Base-by-base conservation (phyloP, 30 jellyfish, hydroid and myxozoan species). In the Turritopsis dohrnii region DNA sequence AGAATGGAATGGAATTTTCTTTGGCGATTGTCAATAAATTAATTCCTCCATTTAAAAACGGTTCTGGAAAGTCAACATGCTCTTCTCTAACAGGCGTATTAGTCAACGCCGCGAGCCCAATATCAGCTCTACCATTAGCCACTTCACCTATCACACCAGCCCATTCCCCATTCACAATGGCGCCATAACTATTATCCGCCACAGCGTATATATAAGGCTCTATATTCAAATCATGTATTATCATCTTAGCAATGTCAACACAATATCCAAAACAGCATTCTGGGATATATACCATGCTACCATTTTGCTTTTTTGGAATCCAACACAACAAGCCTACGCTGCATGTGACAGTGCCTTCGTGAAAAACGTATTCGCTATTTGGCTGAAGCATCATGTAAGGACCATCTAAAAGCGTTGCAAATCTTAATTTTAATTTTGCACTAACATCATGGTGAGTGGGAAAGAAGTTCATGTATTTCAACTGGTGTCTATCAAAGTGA, bases 61-160 rank as follows among this genome's bases (percentile, higher is more conserved):
- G 85, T 26, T 79, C 88, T 16, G 72, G 69, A 54, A 84, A 89
- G 71, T 89, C 88, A 41, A 89, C 90, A 18, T 26, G 88, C 18
- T 17, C n/a, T 20, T 82, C 69, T 25, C 96, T 53, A 18, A 16
- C 72, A 29, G 75, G 80, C 18, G 84, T 84, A 17, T 81, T 71
- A 27, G 90, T 89, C 81, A 89, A n/a, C 0, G 81, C 90, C 1
- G 96, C 90, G n/a, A 81, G 71, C 0, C 90, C 90, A 52, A 89
- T 54, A 16, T 89, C 96, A 19, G 96, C 96, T 52, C 81, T 89
- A 7, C 76, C 76, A 5, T 30, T 24, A n/a, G 31, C n/a, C 7
- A 89, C 71, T 20, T 89, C 96, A 17, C 96, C 94, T 7, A 89
- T 52, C 90, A 89, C 81, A 21, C 96, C 96, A 52, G 65, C 66